Evolutionary conservation across 2,113 vertebrate genomes (phyloP).

Genomic region (Atherinomorus stipes): DNA sequence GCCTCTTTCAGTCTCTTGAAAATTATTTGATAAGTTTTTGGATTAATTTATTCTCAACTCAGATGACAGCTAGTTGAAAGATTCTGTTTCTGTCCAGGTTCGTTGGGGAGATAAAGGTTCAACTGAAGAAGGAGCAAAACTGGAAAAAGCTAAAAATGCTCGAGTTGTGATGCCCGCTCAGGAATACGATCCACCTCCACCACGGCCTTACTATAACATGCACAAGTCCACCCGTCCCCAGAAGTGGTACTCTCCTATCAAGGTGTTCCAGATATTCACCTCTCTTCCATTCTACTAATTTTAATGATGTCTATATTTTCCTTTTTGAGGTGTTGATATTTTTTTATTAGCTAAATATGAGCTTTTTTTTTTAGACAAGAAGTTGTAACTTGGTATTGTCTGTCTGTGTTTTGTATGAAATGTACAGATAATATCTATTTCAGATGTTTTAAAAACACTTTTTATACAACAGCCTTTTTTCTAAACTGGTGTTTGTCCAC

Average conservation of each 20-base stretch:
- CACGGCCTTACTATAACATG: conserved; percentile 82
- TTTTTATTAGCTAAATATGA: not conserved
- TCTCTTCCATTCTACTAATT: not conserved
- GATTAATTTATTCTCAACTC: not conserved
- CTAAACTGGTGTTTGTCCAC: not conserved
- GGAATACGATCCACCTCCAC: conserved; percentile 87
- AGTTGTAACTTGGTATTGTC: not conserved
- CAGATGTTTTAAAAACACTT: conserved; percentile 19
- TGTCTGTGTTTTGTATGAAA: not conserved
- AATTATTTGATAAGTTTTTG: no score
- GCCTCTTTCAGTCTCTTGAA: no score
- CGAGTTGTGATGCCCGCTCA: conserved; percentile 92
- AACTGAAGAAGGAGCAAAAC: conserved; percentile 96
- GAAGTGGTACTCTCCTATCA: conserved; percentile 98
- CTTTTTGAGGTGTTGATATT: not conserved
- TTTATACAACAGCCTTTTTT: conserved; percentile 1
- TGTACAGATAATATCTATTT: not conserved
- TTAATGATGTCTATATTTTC: not conserved
- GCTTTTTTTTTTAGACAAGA: not conserved
- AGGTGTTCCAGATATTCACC: conserved; percentile 79
- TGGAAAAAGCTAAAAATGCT: conserved; percentile 97
- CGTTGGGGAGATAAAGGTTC: conserved; percentile 98
- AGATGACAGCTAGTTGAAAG: not conserved
- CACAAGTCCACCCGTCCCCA: conserved; percentile 80
- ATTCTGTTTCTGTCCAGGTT: conserved; percentile 82